Conservation (phyloP, 2,797 vertebrate genomes). For the Acipenser ruthenus region DNA sequence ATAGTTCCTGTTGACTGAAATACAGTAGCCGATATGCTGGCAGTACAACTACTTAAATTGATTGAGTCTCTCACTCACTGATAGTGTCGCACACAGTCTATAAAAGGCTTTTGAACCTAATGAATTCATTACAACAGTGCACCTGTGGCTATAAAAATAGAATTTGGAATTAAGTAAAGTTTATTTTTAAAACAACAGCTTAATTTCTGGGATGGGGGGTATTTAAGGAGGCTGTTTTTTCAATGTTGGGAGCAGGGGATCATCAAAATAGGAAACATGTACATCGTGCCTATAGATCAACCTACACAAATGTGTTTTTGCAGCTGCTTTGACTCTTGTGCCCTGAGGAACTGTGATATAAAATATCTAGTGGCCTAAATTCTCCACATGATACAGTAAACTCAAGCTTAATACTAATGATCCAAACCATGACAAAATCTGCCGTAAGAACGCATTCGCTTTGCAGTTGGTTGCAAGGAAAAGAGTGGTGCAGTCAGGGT, state of each 20-base stretch:
- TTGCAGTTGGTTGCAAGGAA: neutral
- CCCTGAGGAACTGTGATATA: slow-evolving; percentile 35
- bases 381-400: neutral
- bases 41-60: neutral
- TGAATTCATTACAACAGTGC: slow-evolving; percentile 8
- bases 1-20: slow-evolving; percentile 8
- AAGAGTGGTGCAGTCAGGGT: neutral
- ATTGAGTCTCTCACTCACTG: slow-evolving; percentile 4
- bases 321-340: slow-evolving; percentile 41
- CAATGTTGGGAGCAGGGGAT: slow-evolving; percentile 19
- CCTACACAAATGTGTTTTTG: slow-evolving; percentile 36
- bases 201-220: slow-evolving; percentile 11
- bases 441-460: neutral
- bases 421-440: neutral
- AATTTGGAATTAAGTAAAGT: neutral
- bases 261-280: neutral
- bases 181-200: slow-evolving; percentile 11
- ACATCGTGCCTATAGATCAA: neutral
- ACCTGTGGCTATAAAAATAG: neutral
- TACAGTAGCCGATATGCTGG: neutral
- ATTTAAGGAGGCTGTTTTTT: slow-evolving; percentile 3
- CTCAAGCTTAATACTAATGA: neutral
- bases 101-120: slow-evolving; percentile 4
- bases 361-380: slow-evolving; percentile 11
- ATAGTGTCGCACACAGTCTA: neutral